phyloP scores from a whole-genome alignment of 2,113 vertebrate genomes.

The Eptatretus burgeri region DNA sequence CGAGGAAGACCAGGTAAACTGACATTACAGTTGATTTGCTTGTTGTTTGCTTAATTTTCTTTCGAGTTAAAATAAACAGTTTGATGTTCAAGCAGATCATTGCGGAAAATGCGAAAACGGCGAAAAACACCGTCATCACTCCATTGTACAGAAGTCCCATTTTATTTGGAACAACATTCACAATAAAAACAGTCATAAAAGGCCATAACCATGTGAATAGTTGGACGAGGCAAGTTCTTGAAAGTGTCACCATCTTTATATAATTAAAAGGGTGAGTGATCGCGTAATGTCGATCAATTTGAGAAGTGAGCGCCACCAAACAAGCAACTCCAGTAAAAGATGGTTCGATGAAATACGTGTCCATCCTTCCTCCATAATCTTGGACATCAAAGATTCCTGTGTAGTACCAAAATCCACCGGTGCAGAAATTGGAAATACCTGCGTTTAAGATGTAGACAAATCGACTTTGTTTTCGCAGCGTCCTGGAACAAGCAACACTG shows the following conservation, averaged over 20 bases:
- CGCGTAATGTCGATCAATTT: conserved; percentile 2
- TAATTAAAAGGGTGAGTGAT: conserved; percentile 2
- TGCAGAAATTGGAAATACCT: background rate
- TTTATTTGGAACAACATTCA: background rate
- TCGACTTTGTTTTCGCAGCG: background rate
- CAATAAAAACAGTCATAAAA: background rate
- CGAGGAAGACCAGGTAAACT: background rate
- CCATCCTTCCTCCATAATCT: background rate
- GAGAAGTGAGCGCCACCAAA: background rate
- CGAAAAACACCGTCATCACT: background rate
- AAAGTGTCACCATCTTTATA: background rate
- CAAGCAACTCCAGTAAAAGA: background rate
- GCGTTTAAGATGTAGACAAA: conserved; percentile 3
- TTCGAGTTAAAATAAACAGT: background rate
- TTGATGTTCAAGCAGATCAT: conserved; percentile 1
- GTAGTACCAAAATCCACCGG: background rate
- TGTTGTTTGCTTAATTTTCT: background rate
- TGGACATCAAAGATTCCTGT: conserved; percentile 4
- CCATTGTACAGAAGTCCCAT: background rate
- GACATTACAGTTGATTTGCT: background rate
- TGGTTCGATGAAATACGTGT: conserved; percentile 1
- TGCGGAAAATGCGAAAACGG: no score
- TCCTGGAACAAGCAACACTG: background rate
- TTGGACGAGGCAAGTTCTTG: background rate
- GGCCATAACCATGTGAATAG: background rate